Evolutionary conservation across 2,888 invertebrate species (phyloP), one percentile per base, ranked within the genome.

Genomic region (Scaptodrosophila latifasciaeformis): DNA sequence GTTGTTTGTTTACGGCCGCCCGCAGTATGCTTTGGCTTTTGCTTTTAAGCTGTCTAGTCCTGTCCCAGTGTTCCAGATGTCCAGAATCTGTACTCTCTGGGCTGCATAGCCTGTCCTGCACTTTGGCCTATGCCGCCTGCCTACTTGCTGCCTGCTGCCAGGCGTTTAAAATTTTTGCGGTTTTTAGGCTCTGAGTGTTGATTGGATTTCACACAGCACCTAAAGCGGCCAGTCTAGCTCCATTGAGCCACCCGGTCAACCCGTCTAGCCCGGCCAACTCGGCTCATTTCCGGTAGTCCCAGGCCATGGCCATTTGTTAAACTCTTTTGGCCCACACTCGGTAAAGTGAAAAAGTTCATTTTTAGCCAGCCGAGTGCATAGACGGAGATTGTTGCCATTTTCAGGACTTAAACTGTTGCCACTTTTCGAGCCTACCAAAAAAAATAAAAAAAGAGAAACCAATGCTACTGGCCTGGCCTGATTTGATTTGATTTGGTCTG

Each of bases 111-210:
- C n/a, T n/a, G n/a, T n/a, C n/a, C 24, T 24, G 24, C 24, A 24
- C 7, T 3, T 24, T 3, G 24, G 24, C 24, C 24, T 5, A 24
- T 24, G 3, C 7, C 7, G n/a, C n/a, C n/a, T n/a, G n/a, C n/a
- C n/a, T n/a, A n/a, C 1, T 6, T 13, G 13, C 5, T 13, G 34
- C 34, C 10, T 39, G 39, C 48, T n/a, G 3, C 29, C 56, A 74
- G 75, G 69, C 81, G 71, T 67, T 70, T 75, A 78, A 75, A 62
- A 81, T 81, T 77, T 78, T 81, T 77, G 79, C 75, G 76, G 78
- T 81, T 81, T 48, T 37, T 30, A 29, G 40, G 19, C 12, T 19
- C 19, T 44, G 50, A 43, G 54, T 54, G 54, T 54, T 81, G 76
- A 77, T 77, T 77, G 71, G 81, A 81, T 76, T 76, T 78, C 69